Evolutionary conservation across 1,140 invertebrate species (phyloP).

Genomic region (Drosophila repleta): DNA sequence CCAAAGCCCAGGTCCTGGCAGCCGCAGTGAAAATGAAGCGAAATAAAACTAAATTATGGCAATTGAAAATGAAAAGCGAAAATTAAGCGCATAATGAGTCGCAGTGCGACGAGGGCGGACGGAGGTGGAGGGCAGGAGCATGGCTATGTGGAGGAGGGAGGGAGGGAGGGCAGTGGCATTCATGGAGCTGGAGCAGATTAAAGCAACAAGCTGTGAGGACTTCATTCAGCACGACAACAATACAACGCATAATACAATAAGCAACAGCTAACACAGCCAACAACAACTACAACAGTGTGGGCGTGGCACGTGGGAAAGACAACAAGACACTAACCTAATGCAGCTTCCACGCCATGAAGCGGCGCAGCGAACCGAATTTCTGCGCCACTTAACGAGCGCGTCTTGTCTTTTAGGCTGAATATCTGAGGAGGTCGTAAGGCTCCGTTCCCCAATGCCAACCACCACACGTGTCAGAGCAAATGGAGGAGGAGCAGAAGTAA

Average conservation of each 20-base stretch:
- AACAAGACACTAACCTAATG: conserved; percentile 48
- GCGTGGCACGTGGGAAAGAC: conserved; percentile 27
- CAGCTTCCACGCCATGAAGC: conserved; percentile 50
- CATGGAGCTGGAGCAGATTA: conserved; percentile 47
- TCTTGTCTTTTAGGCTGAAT: conserved; percentile 27
- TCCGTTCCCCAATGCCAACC: neutral
- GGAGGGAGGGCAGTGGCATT: too few species aligned
- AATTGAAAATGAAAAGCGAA: conserved; percentile 84
- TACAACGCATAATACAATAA: conserved; percentile 71
- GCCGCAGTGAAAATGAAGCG: conserved; percentile 64
- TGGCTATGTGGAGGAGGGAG: neutral
- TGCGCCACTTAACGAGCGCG: conserved; percentile 40
- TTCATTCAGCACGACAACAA: conserved; percentile 45
- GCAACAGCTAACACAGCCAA: conserved; percentile 28
- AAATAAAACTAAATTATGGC: conserved; percentile 83
- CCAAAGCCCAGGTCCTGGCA: neutral
- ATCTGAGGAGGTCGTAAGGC: neutral
- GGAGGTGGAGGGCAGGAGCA: neutral
- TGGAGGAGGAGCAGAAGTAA: too few species aligned
- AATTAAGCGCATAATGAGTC: conserved; percentile 82
- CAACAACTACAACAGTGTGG: conserved; percentile 17
- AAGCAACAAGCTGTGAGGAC: conserved; percentile 60
- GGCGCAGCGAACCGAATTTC: conserved; percentile 14
- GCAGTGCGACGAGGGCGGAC: conserved; percentile 24
- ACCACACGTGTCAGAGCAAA: neutral